Base-by-base conservation (phyloP, 92 coral and sea anemone species). In the Paramuricea clavata region DNA sequence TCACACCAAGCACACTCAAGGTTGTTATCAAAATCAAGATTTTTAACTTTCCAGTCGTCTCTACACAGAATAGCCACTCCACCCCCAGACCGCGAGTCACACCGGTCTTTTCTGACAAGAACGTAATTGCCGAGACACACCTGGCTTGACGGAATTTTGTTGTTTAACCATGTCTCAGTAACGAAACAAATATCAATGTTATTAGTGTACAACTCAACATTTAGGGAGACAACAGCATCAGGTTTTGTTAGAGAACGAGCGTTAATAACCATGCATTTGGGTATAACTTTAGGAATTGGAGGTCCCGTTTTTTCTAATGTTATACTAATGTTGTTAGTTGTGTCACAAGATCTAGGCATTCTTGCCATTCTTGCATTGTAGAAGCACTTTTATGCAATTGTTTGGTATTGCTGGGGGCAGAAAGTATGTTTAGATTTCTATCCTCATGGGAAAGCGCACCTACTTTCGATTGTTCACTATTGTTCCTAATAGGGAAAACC, bases 161-260 rank as follows among this genome's bases (percentile, higher is more conserved):
- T 36, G 52, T 90, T 86, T 44, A 89, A 47, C 89, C 87, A 90
- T 19, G 93, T 69, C 49, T 90, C 93, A 50, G 90, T 79, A 21
- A 90, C 56, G 74, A 90, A 90, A 41, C 90, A 90, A 67, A 81
- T 32, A 44, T 90, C 90, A 67, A 89, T 89, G 22, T 77, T 68
- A 81, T 78, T 78, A 62, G 67, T 42, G 36, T 25, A 62, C 26
- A 56, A 23, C 26, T 56, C 64, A n/a, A 56, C 26, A n/a, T 21
- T 56, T 8, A 56, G 6, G 64, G 25, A 56, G 64, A 87, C 79
- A n/a, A 69, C 75, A 16, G 93, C 91, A 69, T 83, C 89, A 26
- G 88, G 91, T 59, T 87, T 87, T 17, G 83, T 87, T 69, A 81
- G 21, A 21, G 92, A 89, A 33, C 89, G 78, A 69, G 85, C 87